A percentile compares a stretch with the other conserved stretches of the same genome.
Evolutionary conservation across 2,113 vertebrate species (phyloP).

Genomic region (Argyrosomus japonicus): DNA sequence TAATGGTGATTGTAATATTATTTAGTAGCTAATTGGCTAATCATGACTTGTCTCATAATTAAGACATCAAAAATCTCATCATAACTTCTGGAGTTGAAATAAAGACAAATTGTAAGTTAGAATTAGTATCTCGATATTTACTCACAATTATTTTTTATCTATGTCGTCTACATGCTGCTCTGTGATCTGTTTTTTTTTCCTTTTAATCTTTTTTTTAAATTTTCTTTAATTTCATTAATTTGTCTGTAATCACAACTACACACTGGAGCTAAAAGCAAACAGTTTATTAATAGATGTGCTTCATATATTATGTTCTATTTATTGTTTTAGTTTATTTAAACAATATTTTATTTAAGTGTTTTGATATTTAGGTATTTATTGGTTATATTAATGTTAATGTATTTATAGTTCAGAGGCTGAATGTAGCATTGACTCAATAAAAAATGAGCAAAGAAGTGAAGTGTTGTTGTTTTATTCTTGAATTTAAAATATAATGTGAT

Average conservation of each 20-base stretch:
- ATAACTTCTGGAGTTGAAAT: too few relatives aligned
- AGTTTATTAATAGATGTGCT: constrained; percentile 1
- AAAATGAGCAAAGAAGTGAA: constrained; percentile 5
- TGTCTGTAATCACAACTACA: background rate
- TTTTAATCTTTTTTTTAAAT: background rate
- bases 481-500: constrained; percentile 83
- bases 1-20: too few relatives aligned
- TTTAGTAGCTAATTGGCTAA: too few relatives aligned
- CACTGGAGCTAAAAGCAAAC: background rate
- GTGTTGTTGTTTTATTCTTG: constrained; percentile 61
- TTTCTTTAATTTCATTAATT: background rate
- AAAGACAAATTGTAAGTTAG: too few relatives aligned
- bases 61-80: too few relatives aligned
- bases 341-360: constrained; percentile 45
- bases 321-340: constrained; percentile 41
- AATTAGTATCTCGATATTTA: too few relatives aligned
- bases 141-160: too few relatives aligned
- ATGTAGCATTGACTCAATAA: constrained; percentile 49
- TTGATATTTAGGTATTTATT: constrained; percentile 61
- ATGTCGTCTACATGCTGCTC: constrained; percentile 1
- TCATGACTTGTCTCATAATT: too few relatives aligned
- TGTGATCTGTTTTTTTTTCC: background rate
- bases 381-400: constrained; percentile 20
- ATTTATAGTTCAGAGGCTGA: constrained; percentile 51
- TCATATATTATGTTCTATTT: constrained; percentile 36